Conservation (phyloP, 2,797 vertebrate species). For the Gymnodraco acuticeps region DNA sequence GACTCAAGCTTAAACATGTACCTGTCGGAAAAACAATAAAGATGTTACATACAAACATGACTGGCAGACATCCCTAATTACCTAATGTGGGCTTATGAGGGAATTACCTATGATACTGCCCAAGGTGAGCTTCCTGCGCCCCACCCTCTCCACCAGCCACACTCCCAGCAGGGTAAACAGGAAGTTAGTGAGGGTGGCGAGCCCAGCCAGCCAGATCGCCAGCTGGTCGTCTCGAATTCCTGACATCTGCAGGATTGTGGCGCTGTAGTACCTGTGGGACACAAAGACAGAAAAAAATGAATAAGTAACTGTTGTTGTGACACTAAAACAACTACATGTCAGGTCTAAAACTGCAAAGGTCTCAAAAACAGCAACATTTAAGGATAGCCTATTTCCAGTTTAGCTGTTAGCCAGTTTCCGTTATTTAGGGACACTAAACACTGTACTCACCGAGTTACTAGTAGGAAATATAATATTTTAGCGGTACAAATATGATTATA, state of each 20-base stretch:
- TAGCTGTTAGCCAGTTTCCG: neutral
- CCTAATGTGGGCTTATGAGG: neutral
- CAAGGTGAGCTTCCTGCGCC: constrained; percentile 93
- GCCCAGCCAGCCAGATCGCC: constrained; percentile 95
- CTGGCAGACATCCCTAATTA: accelerated
- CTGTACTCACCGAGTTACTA: no score
- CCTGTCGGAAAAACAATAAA: constrained; percentile 78
- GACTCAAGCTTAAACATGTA: constrained; percentile 90
- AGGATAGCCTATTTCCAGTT: neutral
- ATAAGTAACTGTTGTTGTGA: no score
- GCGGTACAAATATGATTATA: no score
- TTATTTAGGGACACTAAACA: neutral
- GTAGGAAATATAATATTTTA: no score
- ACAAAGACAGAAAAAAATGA: neutral
- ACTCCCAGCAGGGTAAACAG: constrained; percentile 95
- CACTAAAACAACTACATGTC: no score
- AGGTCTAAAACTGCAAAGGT: neutral
- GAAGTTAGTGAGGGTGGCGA: constrained; percentile 96
- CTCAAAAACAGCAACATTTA: no score
- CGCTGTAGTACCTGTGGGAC: constrained; percentile 94
- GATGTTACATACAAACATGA: neutral
- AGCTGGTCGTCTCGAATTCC: constrained; percentile 93
- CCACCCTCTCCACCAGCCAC: constrained; percentile 96
- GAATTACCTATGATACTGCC: constrained; percentile 91
- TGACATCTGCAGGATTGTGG: constrained; percentile 99